These are phyloP conservation scores for Caenorhabditis afra DNA, from an alignment of 2,888 invertebrate species.

Conservation along the genomic window DNA sequence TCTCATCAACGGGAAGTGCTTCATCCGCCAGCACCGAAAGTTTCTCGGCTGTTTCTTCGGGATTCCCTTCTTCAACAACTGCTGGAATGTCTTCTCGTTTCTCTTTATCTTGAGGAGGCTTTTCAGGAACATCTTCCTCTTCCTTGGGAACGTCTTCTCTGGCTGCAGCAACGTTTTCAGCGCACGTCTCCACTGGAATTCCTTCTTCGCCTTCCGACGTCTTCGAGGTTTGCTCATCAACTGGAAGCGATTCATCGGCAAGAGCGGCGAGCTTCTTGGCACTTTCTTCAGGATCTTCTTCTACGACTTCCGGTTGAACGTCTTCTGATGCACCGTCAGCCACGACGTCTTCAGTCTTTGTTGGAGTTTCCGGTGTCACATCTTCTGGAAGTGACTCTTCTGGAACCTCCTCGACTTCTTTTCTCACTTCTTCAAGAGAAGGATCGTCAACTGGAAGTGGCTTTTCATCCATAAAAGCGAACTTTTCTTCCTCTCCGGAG, in stretches of 20 bases:
- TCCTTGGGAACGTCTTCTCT: constrained; percentile 5
- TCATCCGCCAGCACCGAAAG: too few relatives aligned
- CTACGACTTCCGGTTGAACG: background rate
- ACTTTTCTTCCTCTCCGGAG: too few relatives aligned
- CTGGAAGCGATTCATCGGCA: background rate
- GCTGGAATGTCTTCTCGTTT: background rate
- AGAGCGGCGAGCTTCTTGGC: background rate
- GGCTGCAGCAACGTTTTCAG: background rate
- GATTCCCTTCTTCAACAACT: background rate
- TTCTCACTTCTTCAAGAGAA: background rate
- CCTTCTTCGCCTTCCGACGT: too few relatives aligned
- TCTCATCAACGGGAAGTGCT: too few relatives aligned
- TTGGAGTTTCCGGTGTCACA: background rate
- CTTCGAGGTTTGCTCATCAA: too few relatives aligned
- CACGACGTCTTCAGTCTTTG: background rate
- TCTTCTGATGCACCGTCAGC: background rate
- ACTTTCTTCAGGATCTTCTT: background rate
- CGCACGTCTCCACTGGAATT: background rate
- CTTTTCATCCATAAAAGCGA: background rate
- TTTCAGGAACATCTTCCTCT: background rate
- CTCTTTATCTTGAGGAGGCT: background rate
- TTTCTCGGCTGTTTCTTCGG: background rate
- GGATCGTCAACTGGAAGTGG: background rate
- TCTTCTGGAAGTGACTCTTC: background rate
- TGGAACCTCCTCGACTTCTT: constrained; percentile 1